Conservation (phyloP, 2,888 invertebrate genomes). For the Nowickia ferox region DNA sequence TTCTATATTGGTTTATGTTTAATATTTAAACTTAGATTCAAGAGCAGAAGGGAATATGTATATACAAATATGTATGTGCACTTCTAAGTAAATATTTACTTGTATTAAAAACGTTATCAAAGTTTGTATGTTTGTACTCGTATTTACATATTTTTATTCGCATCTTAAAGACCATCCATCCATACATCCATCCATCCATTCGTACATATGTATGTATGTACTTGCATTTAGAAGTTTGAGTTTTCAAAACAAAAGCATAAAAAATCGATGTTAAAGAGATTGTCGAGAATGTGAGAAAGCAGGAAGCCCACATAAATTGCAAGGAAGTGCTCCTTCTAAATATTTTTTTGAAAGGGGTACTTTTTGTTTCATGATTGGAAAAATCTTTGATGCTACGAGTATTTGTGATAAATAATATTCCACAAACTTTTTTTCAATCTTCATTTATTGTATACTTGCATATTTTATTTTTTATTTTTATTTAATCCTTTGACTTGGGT, state of each 20-base stretch:
- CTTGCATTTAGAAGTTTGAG: not conserved
- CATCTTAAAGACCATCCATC: not conserved
- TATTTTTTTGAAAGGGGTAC: conserved; percentile 9
- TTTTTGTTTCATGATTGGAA: conserved; percentile 52
- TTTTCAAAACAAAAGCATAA: conserved; percentile 40
- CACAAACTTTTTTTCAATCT: conserved; percentile 15
- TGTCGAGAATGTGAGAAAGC: not conserved
- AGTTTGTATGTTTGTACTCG: not conserved
- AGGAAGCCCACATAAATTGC: conserved; percentile 33
- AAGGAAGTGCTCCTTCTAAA: conserved; percentile 1
- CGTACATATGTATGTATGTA: not conserved
- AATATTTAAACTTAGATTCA: conserved; percentile 53
- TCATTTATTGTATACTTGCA: too few species aligned
- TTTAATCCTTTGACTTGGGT: conserved; percentile 7
- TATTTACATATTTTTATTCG: not conserved
- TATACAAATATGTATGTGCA: too few species aligned
- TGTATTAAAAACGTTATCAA: conserved; percentile 1
- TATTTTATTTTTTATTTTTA: conserved; percentile 1
- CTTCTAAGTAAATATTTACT: not conserved
- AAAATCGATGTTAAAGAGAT: conserved; percentile 35
- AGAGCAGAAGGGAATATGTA: not conserved
- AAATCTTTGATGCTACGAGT: conserved; percentile 54
- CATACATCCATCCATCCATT: not conserved
- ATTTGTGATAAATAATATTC: conserved; percentile 62
- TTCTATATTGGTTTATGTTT: conserved; percentile 28